Evolutionary conservation across 2,888 invertebrate genomes (phyloP), one percentile per base, ranked within the genome.

Genomic region (Drosophila flavopinicola): DNA sequence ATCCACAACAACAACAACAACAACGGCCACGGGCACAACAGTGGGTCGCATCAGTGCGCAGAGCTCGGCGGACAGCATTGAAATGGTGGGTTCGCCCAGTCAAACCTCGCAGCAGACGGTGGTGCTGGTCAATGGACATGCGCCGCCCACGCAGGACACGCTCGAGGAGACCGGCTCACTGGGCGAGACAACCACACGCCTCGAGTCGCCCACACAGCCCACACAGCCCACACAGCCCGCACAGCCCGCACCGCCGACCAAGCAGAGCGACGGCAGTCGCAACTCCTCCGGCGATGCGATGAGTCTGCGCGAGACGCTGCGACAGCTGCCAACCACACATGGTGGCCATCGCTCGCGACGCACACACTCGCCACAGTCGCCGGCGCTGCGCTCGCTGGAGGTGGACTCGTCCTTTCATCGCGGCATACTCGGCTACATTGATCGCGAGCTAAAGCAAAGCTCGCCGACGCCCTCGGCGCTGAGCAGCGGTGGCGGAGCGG

Each of bases 401-500:
- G 80, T 82, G 25, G 88, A 90, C 20, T 86, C 88, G 7, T 88
- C 89, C 24, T 85, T 91, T 32, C 91, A 91, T 72, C 90, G 89
- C 42, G 91, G 91, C 58, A 91, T 91, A 17, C 69, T 91, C 41
- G 91, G 91, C 37, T 91, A 90, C 65, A 90, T 91, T 85, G 91
- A 91, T 77, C 89, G 91, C 4, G 91, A 91, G 72, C 73, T 91
- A 1, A 91, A 91, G 71, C 87, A 88, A 42, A 79, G 88, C 27
- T 90, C 90, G 10, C 89, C 90, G 10, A 89, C 89, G 25, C 89
- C 90, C 3, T 89, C 90, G 11, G 88, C 85, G 0, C 41, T 83
- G 25, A 85, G 88, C 47, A 69, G 75, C 38, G 85, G 85, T 15
- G 74, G 69, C 45, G 75, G 68, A 4, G 75, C 39, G 38, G 67